A percentile compares a stretch with the other conserved stretches of the same genome.
phyloP scores from a whole-genome alignment of 2,797 vertebrate genomes.

The Phalanger gymnotis region DNA sequence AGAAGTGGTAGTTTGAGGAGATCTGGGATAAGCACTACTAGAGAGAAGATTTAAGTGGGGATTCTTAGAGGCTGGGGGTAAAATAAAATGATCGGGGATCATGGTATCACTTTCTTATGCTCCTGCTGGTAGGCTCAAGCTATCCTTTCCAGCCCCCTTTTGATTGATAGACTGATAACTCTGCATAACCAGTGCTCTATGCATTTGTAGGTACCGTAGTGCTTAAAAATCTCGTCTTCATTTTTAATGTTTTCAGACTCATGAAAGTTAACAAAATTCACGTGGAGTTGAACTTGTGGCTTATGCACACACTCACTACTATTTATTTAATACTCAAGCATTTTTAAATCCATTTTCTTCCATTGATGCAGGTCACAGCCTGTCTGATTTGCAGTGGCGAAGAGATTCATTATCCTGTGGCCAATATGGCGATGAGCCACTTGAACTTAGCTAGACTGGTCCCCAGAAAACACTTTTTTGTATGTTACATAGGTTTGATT shows the following conservation, averaged over 20 bases:
- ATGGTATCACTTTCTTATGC: slow-evolving; percentile 38
- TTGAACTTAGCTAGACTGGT: background rate
- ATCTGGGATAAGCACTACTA: slow-evolving; percentile 27
- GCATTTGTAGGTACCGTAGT: slow-evolving; percentile 38
- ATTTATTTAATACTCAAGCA: background rate
- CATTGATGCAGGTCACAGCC: background rate
- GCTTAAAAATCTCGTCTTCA: slow-evolving; percentile 37
- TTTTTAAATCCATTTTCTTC: background rate
- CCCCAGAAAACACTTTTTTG: background rate
- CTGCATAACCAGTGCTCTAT: slow-evolving; percentile 41
- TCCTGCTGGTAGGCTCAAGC: slow-evolving; percentile 48
- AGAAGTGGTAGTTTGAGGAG: slow-evolving; percentile 49
- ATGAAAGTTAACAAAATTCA: slow-evolving; percentile 56
- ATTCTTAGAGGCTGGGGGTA: slow-evolving; percentile 15
- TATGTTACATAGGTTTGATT: background rate
- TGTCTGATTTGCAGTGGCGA: background rate
- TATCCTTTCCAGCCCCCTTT: slow-evolving; percentile 48
- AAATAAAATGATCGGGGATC: slow-evolving; percentile 39
- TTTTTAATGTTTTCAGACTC: slow-evolving; percentile 58
- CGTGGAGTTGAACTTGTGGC: slow-evolving; percentile 49
- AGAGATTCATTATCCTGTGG: background rate
- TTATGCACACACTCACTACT: slow-evolving; percentile 6
- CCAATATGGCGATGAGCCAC: background rate
- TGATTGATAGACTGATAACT: slow-evolving; percentile 51
- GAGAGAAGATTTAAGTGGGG: slow-evolving; percentile 13